phyloP scores from a whole-genome alignment of 2,797 vertebrate species.

The Semaprochilodus insignis region DNA sequence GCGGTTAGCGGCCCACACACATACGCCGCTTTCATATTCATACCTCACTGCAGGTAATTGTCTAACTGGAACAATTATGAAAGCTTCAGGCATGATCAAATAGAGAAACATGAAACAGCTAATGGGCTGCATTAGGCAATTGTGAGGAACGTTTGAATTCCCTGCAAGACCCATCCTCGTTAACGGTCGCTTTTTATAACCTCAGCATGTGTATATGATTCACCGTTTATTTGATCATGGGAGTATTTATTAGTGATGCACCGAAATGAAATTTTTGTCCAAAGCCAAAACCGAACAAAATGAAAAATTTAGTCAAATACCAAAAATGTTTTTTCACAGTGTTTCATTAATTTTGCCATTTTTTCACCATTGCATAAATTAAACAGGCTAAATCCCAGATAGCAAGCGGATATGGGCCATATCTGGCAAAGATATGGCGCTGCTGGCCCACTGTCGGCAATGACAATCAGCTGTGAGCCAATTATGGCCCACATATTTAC shows the following conservation, averaged over 20 bases:
- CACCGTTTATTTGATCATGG: background rate
- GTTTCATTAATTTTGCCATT: no score
- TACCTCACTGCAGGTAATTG: conserved; percentile 31
- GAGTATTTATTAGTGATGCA: background rate
- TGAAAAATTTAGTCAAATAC: no score
- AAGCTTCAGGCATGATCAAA: conserved; percentile 17
- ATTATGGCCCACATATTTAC: no score
- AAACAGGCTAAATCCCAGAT: no score
- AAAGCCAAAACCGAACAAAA: no score
- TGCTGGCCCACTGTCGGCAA: no score
- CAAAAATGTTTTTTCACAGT: no score
- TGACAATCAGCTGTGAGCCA: no score
- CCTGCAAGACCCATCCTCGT: background rate
- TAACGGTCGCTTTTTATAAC: background rate
- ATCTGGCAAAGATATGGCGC: no score
- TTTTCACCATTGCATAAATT: no score
- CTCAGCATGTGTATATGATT: background rate
- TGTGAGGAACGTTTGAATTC: background rate
- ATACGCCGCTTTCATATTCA: background rate
- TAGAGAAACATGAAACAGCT: conserved; percentile 21
- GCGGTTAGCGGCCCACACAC: background rate
- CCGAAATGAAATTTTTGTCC: no score
- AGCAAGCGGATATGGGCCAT: no score
- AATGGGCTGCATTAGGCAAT: conserved; percentile 17
- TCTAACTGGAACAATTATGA: conserved; percentile 13